Evolutionary conservation across 2,888 invertebrate genomes (phyloP), one percentile per base, ranked within the genome.

Genomic region (Cantharis nigra): DNA sequence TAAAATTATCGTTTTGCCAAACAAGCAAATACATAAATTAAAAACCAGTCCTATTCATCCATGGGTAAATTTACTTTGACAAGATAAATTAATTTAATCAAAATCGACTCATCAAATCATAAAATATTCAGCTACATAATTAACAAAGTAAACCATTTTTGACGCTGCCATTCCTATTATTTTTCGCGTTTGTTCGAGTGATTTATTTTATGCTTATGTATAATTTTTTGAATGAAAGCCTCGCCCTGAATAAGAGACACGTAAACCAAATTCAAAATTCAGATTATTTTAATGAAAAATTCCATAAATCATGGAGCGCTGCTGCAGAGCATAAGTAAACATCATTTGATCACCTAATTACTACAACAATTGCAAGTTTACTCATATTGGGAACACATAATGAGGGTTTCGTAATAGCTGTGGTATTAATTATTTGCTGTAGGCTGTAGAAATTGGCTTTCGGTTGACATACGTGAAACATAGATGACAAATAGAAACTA

Each of bases 401-500:
- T 49, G 49, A 49, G n/a, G 26, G 23, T 20, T 26, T 23, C 26
- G 23, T 67, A 67, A 67, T 26, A 67, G 16, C 18, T 67, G 13
- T 67, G 20, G 65, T 70, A 70, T 18, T 33, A 70, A 70, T 67
- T 67, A 26, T 70, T 69, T 30, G 69, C 69, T 28, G 28, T 26
- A 69, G 69, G 69, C 30, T 23, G 69, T 65, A 67, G 63, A 49
- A 69, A 73, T 67, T 30, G 67, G 67, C 28, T 69, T 20, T 18
- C 33, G 16, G n/a, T 62, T 49, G 67, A 26, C 63, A 71, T 71
- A 14, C 63, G 28, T 49, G 28, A 69, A 49, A 73, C 65, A 73
- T 26, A 20, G 70, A 74, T 74, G 70, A 74, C 74, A 74, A 74
- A 74, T 74, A 63, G 74, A 20, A 67, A 18, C 67, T 73, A 65